These are phyloP conservation scores for Zaprionus kolodkinae DNA, from an alignment of 1,140 invertebrate genomes.

Conservation along the genomic window DNA sequence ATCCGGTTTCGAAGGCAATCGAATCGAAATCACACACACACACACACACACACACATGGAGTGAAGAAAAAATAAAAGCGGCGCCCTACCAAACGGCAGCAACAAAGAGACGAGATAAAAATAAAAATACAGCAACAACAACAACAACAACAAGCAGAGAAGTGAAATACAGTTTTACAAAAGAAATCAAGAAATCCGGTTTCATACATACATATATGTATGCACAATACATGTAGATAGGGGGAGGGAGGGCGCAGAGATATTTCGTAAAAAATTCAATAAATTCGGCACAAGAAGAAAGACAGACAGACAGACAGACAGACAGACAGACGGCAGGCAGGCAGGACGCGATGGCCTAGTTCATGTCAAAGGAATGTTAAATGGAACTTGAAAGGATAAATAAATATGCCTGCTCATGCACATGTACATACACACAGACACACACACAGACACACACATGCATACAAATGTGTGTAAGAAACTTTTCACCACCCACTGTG, in stretches of 20 bases:
- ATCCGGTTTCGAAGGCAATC: conserved; percentile 75
- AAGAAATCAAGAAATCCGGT: conserved; percentile 66
- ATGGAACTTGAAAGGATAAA: background rate
- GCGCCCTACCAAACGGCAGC: conserved; percentile 55
- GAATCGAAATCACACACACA: conserved; percentile 54
- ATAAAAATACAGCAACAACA: conserved; percentile 39
- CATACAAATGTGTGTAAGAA: background rate
- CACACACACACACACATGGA: conserved; percentile 30
- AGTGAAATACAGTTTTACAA: conserved; percentile 56
- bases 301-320: no score
- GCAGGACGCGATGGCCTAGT: conserved; percentile 13
- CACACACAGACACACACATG: background rate
- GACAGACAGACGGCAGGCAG: no score
- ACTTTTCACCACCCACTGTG: conserved; percentile 32
- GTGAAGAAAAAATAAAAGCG: conserved; percentile 42
- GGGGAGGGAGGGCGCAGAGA: background rate
- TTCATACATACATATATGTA: conserved; percentile 24
- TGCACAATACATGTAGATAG: no score
- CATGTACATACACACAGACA: background rate
- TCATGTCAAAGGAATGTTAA: conserved; percentile 10
- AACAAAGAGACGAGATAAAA: conserved; percentile 25
- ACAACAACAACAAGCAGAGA: conserved; percentile 18
- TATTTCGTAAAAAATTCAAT: conserved; percentile 65
- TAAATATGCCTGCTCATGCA: background rate
- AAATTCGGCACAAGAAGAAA: conserved; percentile 31